Evolutionary conservation across 1,140 invertebrate genomes (phyloP).

Genomic region (Pseudomyrmex flavicornis): DNA sequence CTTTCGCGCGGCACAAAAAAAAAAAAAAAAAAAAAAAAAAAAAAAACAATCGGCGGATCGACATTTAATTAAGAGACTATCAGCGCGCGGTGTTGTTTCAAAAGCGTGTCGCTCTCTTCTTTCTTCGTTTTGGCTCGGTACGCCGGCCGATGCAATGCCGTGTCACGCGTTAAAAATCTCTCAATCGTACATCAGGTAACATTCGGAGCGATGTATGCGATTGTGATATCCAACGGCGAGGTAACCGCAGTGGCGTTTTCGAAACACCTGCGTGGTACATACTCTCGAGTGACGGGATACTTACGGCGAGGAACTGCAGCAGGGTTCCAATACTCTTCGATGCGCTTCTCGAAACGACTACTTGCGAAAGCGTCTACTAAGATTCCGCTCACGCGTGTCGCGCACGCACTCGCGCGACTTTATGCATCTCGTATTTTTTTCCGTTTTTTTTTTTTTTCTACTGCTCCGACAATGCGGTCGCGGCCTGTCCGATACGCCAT

Average conservation of each 20-base stretch:
- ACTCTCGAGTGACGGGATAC: neutral
- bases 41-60: neutral
- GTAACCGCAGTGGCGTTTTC: neutral
- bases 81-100: neutral
- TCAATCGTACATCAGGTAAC: constrained; percentile 18
- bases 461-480: constrained; percentile 57
- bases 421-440: constrained; percentile 73
- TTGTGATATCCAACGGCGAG: neutral
- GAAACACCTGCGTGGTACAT: constrained; percentile 9
- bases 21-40: neutral
- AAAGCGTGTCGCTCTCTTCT: neutral
- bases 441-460: constrained; percentile 51
- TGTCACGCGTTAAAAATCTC: neutral
- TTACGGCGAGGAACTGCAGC: neutral
- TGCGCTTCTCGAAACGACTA: constrained; percentile 16
- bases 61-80: neutral
- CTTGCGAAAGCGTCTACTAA: constrained; percentile 62
- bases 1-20: neutral
- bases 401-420: constrained; percentile 60
- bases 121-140: no score
- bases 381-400: constrained; percentile 75
- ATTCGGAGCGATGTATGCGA: constrained; percentile 13
- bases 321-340: constrained; percentile 5
- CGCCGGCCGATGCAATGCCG: neutral
- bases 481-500: constrained; percentile 76